Evolutionary conservation across 1,140 invertebrate species (phyloP).

Genomic region (Aphelinus certus): DNA sequence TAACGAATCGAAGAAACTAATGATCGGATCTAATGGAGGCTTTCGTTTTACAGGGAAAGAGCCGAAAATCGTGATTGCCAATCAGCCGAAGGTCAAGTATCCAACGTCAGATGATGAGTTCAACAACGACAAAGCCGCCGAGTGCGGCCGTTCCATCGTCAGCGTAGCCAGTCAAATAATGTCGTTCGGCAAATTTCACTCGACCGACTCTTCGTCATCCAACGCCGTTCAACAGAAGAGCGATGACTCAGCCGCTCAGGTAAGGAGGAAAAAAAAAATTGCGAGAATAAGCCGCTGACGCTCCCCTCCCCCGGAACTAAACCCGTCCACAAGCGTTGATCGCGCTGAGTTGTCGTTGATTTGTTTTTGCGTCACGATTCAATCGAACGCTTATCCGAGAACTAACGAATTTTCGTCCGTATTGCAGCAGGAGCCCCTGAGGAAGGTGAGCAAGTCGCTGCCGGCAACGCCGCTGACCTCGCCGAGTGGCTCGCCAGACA

Average conservation of each 20-base stretch:
- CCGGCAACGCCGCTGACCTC: slow-evolving; percentile 74
- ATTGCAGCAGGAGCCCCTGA: slow-evolving; percentile 38
- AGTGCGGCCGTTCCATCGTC: slow-evolving; percentile 75
- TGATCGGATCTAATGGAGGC: not conserved
- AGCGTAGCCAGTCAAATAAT: slow-evolving; percentile 79
- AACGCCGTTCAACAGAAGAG: not conserved
- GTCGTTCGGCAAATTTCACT: slow-evolving; percentile 54
- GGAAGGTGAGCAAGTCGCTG: slow-evolving; percentile 72
- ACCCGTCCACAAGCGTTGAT: no score
- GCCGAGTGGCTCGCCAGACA: slow-evolving; percentile 70
- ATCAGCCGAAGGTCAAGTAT: slow-evolving; percentile 65
- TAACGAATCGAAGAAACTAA: not conserved
- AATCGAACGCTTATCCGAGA: no score
- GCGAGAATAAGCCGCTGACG: no score
- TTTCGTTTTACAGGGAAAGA: slow-evolving; percentile 46
- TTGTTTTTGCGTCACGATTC: no score
- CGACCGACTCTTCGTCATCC: slow-evolving; percentile 30
- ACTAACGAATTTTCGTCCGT: no score
- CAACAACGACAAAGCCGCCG: slow-evolving; percentile 75
- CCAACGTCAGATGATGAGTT: slow-evolving; percentile 75
- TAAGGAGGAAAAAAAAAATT: not conserved
- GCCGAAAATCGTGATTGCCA: slow-evolving; percentile 41
- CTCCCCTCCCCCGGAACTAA: no score
- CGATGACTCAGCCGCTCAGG: not conserved
- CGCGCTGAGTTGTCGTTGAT: no score